A percentile compares a stretch with the other conserved stretches of the same genome.
These are phyloP conservation scores for Bergia sp. DNA, from an alignment of 92 coral and sea anemone species.

Conservation along the genomic window DNA sequence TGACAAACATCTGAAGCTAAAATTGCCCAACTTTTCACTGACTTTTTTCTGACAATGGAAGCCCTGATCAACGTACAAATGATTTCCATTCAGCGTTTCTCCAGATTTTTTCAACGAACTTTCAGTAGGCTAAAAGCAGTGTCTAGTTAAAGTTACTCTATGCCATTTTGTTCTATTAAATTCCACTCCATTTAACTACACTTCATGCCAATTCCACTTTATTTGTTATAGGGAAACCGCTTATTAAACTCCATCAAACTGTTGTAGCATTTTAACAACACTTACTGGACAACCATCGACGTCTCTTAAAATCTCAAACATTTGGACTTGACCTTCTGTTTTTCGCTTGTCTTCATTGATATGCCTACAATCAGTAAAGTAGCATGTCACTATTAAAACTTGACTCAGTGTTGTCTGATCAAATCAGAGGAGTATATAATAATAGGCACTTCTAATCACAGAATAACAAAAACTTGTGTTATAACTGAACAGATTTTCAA, in stretches of 20 bases:
- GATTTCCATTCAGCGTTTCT: too few species aligned
- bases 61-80: too few species aligned
- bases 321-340: conserved; percentile 97
- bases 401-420: neutral
- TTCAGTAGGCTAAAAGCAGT: too few species aligned
- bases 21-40: too few species aligned
- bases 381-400: neutral
- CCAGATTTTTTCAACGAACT: too few species aligned
- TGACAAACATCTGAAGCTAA: too few species aligned
- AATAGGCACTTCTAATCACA: neutral
- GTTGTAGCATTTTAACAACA: neutral
- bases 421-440: neutral
- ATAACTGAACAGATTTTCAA: neutral
- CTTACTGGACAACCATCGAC: conserved; percentile 99
- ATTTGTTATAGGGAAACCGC: neutral
- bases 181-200: neutral
- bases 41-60: too few species aligned
- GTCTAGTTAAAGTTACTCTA: neutral
- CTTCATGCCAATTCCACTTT: neutral
- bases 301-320: conserved; percentile 97
- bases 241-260: neutral
- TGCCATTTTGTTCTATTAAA: neutral
- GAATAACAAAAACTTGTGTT: neutral
- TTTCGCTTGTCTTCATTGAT: conserved; percentile 98
- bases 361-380: conserved; percentile 60